A percentile compares a stretch with the other conserved stretches of the same genome.
Conservation (phyloP, 2,797 vertebrate species). For the Cetoscarus ocellatus region DNA sequence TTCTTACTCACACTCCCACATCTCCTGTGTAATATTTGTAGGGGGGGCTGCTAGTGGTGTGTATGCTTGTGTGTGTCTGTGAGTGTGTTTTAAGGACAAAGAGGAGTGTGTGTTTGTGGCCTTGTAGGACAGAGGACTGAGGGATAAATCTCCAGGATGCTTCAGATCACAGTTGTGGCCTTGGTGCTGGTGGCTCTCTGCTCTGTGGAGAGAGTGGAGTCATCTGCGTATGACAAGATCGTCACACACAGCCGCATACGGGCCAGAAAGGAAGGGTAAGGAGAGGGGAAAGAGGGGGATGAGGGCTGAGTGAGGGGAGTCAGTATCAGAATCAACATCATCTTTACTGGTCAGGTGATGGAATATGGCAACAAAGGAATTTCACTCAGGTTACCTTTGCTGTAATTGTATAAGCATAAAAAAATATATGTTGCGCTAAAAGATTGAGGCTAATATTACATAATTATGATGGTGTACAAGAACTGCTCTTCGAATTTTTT, state of each 20-base stretch:
- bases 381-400: no score
- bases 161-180: conserved; percentile 77
- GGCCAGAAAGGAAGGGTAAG: conserved; percentile 95
- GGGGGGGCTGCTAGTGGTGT: conserved; percentile 10
- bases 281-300: background rate
- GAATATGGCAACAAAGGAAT: no score
- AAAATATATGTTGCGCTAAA: no score
- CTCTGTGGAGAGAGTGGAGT: conserved; percentile 84
- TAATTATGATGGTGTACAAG: no score
- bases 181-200: conserved; percentile 83
- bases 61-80: conserved; percentile 18
- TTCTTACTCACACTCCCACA: conserved; percentile 78
- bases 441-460: no score
- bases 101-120: conserved; percentile 37
- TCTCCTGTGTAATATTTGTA: conserved; percentile 75
- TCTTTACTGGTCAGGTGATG: no score
- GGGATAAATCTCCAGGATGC: conserved; percentile 84
- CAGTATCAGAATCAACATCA: no score
- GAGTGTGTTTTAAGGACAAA: conserved; percentile 19
- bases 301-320: background rate
- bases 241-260: conserved; percentile 96
- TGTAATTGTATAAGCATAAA: no score
- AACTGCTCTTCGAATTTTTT: no score
- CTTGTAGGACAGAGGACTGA: conserved; percentile 48
- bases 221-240: conserved; percentile 96